Evolutionary conservation across 2,113 vertebrate species (phyloP), one percentile per base, ranked within the genome.

Genomic region (Proterorhinus semilunaris): DNA sequence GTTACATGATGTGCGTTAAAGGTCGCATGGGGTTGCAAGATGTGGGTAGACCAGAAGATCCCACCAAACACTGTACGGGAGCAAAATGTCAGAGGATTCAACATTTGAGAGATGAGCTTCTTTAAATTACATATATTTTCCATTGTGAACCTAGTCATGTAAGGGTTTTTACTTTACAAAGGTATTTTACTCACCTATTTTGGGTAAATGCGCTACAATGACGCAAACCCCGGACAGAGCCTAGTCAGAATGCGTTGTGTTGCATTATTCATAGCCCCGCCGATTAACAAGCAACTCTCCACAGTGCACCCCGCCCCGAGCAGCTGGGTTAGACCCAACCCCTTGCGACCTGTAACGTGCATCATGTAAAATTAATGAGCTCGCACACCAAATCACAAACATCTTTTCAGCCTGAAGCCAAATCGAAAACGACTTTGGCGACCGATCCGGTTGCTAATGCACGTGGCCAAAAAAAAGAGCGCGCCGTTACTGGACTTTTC

Each of bases 401-500:
- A 3, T 21, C 54, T 13, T 13, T 13, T 6, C 49, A 11, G 4
- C 15, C 6, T 3, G n/a, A 15, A 61, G 4, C 42, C 42, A 44
- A n/a, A 16, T 44, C 42, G 45, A 15, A 61, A 45, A 42, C 12
- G 27, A 15, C 6, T 27, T 21, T 17, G 27, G 10, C 4, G 7
- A 61, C 42, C n/a, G n/a, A 44, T 44, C 15, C 13, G 9, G 58
- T 8, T 45, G 12, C 42, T 13, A 8, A 12, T 4, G 58, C 8
- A 7, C 8, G 44, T 12, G 5, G 4, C n/a, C 15, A 59, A 36
- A 43, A 27, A 8, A 2, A 63, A 79, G 61, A 74, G 65, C 45
- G 66, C 68, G 83, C 78, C 75, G 77, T 80, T 79, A 80, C 80
- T 62, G 53, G 46, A 74, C 58, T 69, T 36, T 79, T 83, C 66